Base-by-base conservation (phyloP, 2,113 vertebrate species). In the Mixornis gularis region DNA sequence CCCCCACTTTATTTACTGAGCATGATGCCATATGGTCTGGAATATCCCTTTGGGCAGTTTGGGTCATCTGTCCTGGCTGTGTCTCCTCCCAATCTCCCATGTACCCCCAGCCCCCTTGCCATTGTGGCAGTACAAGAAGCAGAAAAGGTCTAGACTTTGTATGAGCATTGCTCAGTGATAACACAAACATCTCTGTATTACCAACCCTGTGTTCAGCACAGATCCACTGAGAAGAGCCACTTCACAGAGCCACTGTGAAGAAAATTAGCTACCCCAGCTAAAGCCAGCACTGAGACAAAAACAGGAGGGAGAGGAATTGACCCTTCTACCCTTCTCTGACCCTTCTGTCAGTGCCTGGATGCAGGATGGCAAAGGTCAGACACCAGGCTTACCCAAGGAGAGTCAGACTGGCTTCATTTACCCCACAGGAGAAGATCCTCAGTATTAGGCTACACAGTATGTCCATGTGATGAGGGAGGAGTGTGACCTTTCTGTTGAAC, bases 61-160 rank as follows among this genome's bases (percentile, higher is more conserved):
- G 41, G 34, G 26, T 56, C 36, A 18, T 9, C 27, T 64, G 51
- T 64, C 36, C 26, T 21, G 10, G 22, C 43, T 72, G 20, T 56
- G 36, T n/a, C 59, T 34, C 17, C 30, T 79, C 21, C 17, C 49
- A 32, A 0, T 7, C 9, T 55, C 76, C 43, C 32, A n/a, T 0
- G 1, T 7, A 40, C 5, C 13, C 41, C 22, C 44, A 59, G 12
- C 5, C 27, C 24, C 52, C 29, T 60, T 46, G 29, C 20, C 14
- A 16, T 6, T 2, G 2, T 68, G 69, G 29, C 17, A 30, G 29
- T 53, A 48, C 0, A 1, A 53, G n/a, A 68, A 53, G 53, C 69
- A 53, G 60, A 46, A 60, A 48, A 60, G 13, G 25, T 16, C 17
- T 46, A 11, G 27, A 12, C 18, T 64, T 14, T 32, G 7, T 30